phyloP scores from a whole-genome alignment of 2,888 invertebrate genomes.

The Sarcophaga variegata region DNA sequence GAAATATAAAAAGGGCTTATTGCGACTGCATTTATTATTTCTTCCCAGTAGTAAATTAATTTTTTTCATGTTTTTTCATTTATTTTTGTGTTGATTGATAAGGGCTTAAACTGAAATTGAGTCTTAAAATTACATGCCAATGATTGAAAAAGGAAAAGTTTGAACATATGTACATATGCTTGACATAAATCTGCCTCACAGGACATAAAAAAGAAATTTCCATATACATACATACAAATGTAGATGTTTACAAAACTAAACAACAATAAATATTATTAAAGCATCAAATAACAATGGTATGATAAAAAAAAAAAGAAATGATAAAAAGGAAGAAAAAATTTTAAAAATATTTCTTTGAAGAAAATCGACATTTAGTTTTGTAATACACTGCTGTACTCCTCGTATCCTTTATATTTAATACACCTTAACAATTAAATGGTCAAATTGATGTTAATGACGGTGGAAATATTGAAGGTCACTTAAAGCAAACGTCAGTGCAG shows the following conservation, averaged over 20 bases:
- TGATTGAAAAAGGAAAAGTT: constrained; percentile 19
- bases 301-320: neutral
- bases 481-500: neutral
- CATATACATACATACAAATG: neutral
- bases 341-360: neutral
- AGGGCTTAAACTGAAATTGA: constrained; percentile 16
- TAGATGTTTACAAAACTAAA: neutral
- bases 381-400: no score
- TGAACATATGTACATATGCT: neutral
- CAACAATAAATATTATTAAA: constrained; percentile 31
- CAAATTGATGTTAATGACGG: neutral
- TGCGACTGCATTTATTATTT: neutral
- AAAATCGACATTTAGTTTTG: neutral
- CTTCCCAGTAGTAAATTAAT: neutral
- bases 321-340: neutral
- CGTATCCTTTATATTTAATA: neutral
- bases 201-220: constrained; percentile 11
- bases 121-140: neutral
- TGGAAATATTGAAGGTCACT: constrained; percentile 45
- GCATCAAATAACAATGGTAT: constrained; percentile 36
- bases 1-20: neutral
- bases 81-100: constrained; percentile 32
- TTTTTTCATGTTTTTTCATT: neutral
- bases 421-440: neutral
- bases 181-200: neutral